Percentiles rank a stretch among this genome's conserved stretches.
These are phyloP conservation scores for Camponotus pennsylvanicus DNA, from an alignment of 1,140 invertebrate species.

Conservation along the genomic window DNA sequence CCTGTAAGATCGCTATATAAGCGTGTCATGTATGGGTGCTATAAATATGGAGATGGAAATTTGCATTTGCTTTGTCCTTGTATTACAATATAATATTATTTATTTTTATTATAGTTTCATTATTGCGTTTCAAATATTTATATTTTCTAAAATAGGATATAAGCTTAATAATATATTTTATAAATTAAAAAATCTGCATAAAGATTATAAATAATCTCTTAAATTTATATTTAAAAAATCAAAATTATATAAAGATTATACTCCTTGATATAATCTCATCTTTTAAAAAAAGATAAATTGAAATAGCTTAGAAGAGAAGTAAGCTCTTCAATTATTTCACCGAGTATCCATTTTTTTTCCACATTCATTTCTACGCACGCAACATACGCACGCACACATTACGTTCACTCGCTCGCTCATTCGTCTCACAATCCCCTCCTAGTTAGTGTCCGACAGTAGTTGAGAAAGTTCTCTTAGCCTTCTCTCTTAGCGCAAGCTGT, in stretches of 20 bases:
- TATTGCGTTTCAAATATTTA: not conserved
- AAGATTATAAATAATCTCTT: not conserved
- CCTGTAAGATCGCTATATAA: not conserved
- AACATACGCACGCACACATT: constrained; percentile 8
- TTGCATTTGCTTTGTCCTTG: not conserved
- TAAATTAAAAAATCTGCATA: not conserved
- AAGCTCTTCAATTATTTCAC: constrained; percentile 32
- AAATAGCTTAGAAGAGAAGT: not conserved
- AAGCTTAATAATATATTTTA: not conserved
- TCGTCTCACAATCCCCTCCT: constrained; percentile 48
- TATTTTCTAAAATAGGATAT: not conserved
- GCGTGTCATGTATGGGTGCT: not conserved
- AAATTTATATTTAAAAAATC: not conserved
- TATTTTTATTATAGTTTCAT: not conserved
- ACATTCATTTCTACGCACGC: not conserved
- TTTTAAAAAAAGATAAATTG: constrained; percentile 3
- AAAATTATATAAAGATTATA: not conserved
- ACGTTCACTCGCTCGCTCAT: constrained; percentile 44
- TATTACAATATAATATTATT: not conserved
- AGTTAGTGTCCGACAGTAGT: constrained; percentile 70
- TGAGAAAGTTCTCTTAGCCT: constrained; percentile 85
- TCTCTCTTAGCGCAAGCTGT: constrained; percentile 86
- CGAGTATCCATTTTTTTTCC: not conserved
- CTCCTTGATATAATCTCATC: not conserved
- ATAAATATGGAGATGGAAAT: not conserved